These are phyloP conservation scores for Psittacus erithacus DNA, from an alignment of 2,113 vertebrate species.

Conservation along the genomic window DNA sequence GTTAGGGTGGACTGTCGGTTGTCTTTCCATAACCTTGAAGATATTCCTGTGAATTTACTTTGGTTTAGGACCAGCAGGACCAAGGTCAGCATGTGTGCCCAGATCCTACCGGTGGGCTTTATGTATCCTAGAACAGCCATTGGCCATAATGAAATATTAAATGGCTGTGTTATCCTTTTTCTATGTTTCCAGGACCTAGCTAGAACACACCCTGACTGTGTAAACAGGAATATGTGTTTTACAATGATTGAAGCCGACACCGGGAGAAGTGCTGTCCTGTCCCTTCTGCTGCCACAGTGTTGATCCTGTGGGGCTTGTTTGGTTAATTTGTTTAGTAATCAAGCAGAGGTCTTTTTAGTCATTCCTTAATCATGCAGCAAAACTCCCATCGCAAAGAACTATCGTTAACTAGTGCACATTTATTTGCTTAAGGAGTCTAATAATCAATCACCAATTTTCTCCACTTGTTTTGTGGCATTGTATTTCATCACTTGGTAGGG, in stretches of 20 bases:
- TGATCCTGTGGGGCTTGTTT: background rate
- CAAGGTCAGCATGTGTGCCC: background rate
- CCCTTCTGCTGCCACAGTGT: background rate
- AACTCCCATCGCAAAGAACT: slow-evolving; percentile 46
- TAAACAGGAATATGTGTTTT: background rate
- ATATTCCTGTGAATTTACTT: background rate
- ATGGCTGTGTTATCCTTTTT: background rate
- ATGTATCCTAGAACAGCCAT: background rate
- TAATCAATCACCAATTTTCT: slow-evolving; percentile 78
- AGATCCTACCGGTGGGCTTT: background rate
- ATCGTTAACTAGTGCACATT: slow-evolving; percentile 65
- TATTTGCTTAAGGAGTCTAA: slow-evolving; percentile 74
- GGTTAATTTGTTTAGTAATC: slow-evolving; percentile 26
- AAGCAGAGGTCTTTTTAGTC: background rate
- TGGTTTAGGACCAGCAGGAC: background rate
- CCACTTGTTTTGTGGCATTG: slow-evolving; percentile 76
- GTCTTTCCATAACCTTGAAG: background rate
- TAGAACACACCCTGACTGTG: background rate
- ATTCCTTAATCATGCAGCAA: slow-evolving; percentile 37
- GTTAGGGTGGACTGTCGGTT: background rate
- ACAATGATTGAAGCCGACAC: background rate
- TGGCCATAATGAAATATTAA: background rate
- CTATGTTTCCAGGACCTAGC: background rate
- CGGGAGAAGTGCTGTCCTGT: background rate
- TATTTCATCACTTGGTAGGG: slow-evolving; percentile 76